These are phyloP conservation scores for Sorex araneus DNA, from an alignment of 2,113 vertebrate genomes.

Conservation along the genomic window DNA sequence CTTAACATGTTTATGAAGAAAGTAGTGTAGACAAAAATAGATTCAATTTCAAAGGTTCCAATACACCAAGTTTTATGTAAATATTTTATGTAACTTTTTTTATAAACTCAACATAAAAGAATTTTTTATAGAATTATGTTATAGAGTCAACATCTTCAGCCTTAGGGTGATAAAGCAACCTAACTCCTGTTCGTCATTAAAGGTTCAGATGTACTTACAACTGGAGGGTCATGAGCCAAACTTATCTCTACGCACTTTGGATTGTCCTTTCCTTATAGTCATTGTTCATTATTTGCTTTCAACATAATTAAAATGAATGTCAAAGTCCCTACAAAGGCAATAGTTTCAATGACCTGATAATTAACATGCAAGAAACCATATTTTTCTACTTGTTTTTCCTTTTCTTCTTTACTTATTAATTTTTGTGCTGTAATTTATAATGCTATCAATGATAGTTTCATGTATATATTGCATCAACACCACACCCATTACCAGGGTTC, in stretches of 20 bases:
- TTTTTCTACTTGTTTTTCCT: constrained; percentile 45
- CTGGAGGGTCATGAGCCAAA: not conserved
- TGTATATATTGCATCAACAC: no score
- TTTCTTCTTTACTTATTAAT: no score
- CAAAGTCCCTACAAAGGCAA: constrained; percentile 17
- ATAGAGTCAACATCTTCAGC: not conserved
- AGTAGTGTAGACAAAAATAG: constrained; percentile 24
- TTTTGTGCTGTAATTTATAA: no score
- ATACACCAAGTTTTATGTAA: not conserved
- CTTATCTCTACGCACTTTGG: constrained; percentile 27
- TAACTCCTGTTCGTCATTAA: constrained; percentile 1
- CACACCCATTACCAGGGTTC: no score
- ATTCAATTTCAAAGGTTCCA: constrained; percentile 35
- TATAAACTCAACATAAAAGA: not conserved
- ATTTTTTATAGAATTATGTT: constrained; percentile 1
- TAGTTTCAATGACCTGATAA: not conserved
- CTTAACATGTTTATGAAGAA: not conserved
- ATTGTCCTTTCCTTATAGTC: not conserved
- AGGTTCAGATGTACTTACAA: constrained; percentile 22
- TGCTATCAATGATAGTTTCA: no score
- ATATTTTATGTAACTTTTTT: not conserved
- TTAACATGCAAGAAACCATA: constrained; percentile 34
- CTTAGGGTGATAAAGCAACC: constrained; percentile 3
- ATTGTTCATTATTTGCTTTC: constrained; percentile 22
- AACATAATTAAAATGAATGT: not conserved